Conservation (phyloP, 1,140 invertebrate genomes). For the Microvelia longipes region DNA sequence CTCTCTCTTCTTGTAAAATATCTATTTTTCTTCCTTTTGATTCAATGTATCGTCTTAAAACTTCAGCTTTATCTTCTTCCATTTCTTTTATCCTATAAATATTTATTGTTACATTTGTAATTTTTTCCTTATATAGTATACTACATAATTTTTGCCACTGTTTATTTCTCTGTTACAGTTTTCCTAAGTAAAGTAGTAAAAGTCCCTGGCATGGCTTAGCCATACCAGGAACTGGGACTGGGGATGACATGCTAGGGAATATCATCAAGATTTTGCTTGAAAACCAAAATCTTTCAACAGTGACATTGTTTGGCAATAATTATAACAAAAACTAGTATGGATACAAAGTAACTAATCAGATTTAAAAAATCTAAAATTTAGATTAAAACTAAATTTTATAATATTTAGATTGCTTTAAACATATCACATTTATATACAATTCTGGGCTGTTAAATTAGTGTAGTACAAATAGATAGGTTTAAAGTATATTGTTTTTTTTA, state of each 20-base stretch:
- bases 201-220: neutral
- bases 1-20: conserved; percentile 22
- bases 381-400: no score
- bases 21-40: conserved; percentile 25
- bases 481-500: no score
- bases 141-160: neutral
- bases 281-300: no score
- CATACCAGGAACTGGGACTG: neutral
- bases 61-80: conserved; percentile 17
- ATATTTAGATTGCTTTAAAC: no score
- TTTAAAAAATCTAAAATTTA: no score
- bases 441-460: no score
- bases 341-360: no score
- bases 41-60: conserved; percentile 20
- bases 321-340: no score
- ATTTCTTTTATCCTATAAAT: conserved; percentile 20
- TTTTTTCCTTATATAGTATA: neutral
- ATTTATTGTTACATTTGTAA: neutral
- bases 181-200: neutral
- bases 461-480: no score
- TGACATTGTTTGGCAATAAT: no score
- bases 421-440: no score
- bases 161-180: neutral
- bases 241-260: neutral
- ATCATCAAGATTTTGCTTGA: no score